phyloP scores from a whole-genome alignment of 2,797 vertebrate species.

The Microctenopoma stevenorrisi region DNA sequence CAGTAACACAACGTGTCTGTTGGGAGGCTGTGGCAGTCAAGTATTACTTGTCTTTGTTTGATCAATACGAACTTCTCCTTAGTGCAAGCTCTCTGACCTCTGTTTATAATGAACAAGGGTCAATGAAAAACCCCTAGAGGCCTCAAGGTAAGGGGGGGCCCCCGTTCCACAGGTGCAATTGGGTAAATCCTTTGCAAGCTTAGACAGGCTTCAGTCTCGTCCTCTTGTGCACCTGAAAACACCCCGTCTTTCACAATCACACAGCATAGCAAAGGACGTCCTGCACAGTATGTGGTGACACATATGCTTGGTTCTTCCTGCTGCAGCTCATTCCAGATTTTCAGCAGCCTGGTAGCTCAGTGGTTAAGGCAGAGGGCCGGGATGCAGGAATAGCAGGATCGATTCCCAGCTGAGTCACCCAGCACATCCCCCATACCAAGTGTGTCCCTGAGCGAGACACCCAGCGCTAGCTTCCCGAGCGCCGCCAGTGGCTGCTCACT shows the following conservation, averaged over 20 bases:
- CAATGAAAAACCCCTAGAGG: slow-evolving; percentile 39
- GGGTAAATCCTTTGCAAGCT: slow-evolving; percentile 63
- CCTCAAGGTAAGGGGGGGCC: slow-evolving; percentile 43
- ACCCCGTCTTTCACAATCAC: slow-evolving; percentile 58
- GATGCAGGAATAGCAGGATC: too few relatives aligned
- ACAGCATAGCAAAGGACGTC: slow-evolving; percentile 66
- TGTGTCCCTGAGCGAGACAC: too few relatives aligned
- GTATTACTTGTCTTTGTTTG: not conserved
- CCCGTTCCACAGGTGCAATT: slow-evolving; percentile 28
- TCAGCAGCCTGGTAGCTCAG: too few relatives aligned
- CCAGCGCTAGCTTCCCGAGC: too few relatives aligned
- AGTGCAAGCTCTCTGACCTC: slow-evolving; percentile 12
- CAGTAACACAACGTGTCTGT: slow-evolving; percentile 1
- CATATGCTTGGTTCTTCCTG: slow-evolving; percentile 70
- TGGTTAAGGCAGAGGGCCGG: too few relatives aligned
- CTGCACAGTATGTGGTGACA: slow-evolving; percentile 71
- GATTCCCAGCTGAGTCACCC: too few relatives aligned
- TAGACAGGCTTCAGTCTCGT: slow-evolving; percentile 65
- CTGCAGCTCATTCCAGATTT: slow-evolving; percentile 10
- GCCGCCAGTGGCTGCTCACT: too few relatives aligned
- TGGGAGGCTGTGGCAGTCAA: not conserved
- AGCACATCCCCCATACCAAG: too few relatives aligned
- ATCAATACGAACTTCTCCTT: not conserved
- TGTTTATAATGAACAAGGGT: slow-evolving; percentile 36
- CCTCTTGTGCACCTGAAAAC: slow-evolving; percentile 68